Conservation (phyloP, 2,888 invertebrate genomes). For the Drosophila peninsularis region DNA sequence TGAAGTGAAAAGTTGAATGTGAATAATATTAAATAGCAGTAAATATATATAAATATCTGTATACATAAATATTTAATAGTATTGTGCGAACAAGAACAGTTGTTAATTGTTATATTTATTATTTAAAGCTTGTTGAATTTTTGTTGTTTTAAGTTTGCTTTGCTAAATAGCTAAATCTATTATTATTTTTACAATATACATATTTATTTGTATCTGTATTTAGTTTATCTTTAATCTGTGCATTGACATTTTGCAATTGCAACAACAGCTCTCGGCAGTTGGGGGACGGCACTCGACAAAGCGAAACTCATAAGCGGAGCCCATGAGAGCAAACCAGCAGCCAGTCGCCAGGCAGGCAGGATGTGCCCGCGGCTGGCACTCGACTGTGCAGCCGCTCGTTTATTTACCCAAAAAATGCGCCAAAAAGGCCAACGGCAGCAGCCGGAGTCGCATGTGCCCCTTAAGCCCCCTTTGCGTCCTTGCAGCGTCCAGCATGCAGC, state of each 20-base stretch:
- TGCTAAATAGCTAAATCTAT: constrained; percentile 35
- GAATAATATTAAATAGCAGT: constrained; percentile 43
- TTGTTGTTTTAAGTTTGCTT: constrained; percentile 29
- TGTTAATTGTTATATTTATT: constrained; percentile 36
- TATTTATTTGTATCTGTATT: constrained; percentile 14
- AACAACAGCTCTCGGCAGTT: constrained; percentile 7
- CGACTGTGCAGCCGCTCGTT: constrained; percentile 58
- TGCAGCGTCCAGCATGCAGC: constrained; percentile 2
- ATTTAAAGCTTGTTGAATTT: constrained; percentile 34
- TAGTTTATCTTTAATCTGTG: constrained; percentile 10
- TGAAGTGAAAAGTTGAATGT: constrained; percentile 32
- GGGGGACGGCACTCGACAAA: constrained; percentile 30
- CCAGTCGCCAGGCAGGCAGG: constrained; percentile 20
- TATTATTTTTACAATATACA: constrained; percentile 38
- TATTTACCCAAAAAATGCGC: constrained; percentile 70
- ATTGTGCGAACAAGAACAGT: constrained; percentile 31
- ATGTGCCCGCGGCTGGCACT: constrained; percentile 42
- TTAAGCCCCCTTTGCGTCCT: background rate
- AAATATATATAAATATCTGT: constrained; percentile 62
- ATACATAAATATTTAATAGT: constrained; percentile 36
- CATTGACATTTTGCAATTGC: constrained; percentile 10
- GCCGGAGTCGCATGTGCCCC: constrained; percentile 16
- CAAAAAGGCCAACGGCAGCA: constrained; percentile 58
- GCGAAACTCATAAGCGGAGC: constrained; percentile 33
- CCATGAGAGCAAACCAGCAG: constrained; percentile 22